phyloP scores from a whole-genome alignment of 2,888 invertebrate species.

The Trypoxylon attenuatum region DNA sequence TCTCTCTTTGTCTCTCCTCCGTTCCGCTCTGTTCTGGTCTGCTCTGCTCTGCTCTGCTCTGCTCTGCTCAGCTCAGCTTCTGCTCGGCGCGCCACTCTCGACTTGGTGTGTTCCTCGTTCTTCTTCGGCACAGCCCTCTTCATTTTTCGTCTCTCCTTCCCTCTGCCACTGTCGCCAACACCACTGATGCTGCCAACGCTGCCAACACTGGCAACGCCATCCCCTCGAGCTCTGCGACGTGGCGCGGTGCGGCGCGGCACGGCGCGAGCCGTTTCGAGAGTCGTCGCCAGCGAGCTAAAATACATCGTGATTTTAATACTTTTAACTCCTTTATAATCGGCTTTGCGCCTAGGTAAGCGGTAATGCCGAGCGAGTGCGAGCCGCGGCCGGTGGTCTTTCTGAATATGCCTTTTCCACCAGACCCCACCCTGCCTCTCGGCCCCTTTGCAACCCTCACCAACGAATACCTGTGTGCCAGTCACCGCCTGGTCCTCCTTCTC shows the following conservation, averaged over 20 bases:
- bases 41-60: no score
- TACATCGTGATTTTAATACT: conserved; percentile 72
- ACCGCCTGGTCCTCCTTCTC: not conserved
- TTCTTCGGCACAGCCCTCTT: conserved; percentile 1
- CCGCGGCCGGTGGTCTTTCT: not conserved
- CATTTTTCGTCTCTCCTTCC: not conserved
- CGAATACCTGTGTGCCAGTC: conserved; percentile 9
- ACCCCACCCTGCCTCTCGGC: not conserved
- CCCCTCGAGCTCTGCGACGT: no score
- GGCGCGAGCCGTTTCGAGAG: no score
- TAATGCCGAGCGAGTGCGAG: conserved; percentile 21
- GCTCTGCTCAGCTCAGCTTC: not conserved
- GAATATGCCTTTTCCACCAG: not conserved
- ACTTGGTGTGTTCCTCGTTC: not conserved
- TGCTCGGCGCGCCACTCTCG: conserved; percentile 1
- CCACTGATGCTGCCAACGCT: conserved; percentile 18
- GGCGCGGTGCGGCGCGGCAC: no score
- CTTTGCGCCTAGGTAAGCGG: conserved; percentile 56
- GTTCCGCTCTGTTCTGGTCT: no score
- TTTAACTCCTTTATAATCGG: conserved; percentile 70
- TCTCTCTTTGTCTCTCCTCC: not conserved
- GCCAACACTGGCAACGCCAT: no score
- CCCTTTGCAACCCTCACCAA: not conserved
- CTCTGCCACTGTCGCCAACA: conserved; percentile 2
- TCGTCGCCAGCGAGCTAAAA: conserved; percentile 56